Evolutionary conservation across 1,140 invertebrate genomes (phyloP).

Genomic region (Myzus persicae): DNA sequence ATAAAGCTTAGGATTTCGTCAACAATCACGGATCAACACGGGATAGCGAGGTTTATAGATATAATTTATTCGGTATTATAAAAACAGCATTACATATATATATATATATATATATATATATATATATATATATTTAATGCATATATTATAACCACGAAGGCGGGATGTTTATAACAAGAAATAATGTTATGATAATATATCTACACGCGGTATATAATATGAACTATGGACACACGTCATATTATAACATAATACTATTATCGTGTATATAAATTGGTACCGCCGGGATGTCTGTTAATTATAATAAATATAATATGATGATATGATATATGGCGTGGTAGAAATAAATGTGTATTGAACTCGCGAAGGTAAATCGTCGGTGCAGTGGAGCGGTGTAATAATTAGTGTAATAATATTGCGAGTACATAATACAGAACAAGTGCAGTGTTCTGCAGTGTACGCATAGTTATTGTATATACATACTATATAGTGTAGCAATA

Average conservation of each 20-base stretch:
- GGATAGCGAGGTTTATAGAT: not conserved
- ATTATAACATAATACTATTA: not conserved
- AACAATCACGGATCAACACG: not conserved
- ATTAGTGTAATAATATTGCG: not conserved
- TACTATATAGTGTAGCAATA: no score
- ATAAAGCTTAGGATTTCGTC: not conserved
- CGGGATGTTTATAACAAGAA: not conserved
- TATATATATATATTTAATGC: no score
- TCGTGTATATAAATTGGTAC: not conserved
- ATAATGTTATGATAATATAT: not conserved
- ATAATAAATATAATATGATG: conserved; percentile 9
- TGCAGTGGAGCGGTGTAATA: not conserved
- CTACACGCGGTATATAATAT: not conserved
- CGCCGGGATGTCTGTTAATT: not conserved
- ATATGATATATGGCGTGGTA: not conserved
- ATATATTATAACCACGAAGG: not conserved
- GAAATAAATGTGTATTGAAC: not conserved
- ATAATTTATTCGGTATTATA: not conserved
- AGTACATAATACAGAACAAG: not conserved
- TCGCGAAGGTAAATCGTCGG: not conserved
- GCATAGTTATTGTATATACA: no score
- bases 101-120: no score
- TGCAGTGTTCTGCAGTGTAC: not conserved
- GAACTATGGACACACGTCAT: not conserved
- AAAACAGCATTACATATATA: not conserved